Evolutionary conservation across 2,113 vertebrate genomes (phyloP), one percentile per base, ranked within the genome.

Genomic region (Pionites leucogaster): DNA sequence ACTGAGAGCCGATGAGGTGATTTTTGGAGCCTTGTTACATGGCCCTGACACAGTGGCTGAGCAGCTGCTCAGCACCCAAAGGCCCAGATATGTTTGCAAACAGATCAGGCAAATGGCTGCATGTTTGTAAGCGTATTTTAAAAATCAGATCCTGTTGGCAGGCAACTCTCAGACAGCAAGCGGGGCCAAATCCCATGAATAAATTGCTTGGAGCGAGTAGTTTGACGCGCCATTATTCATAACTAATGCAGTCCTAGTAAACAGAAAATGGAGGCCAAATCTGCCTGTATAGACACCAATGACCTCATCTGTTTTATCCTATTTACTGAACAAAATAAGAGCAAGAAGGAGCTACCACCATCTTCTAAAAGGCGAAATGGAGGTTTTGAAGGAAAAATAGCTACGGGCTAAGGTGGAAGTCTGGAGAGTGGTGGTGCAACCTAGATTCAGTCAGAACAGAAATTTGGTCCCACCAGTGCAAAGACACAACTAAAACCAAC

Each of bases 191-290:
- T 94, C 96, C 91, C 91, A 93, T 96, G 96, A 96, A 97, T 97
- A 96, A 97, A 97, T 95, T 96, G 96, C 96, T 96, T 78, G 81
- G 88, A 95, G 95, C 28, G 28, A 96, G 88, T 79, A 79, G 95
- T 94, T 95, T 97, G 96, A 96, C 88, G 93, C 62, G n/a, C 95
- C 93, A 96, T 97, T 97, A 96, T 96, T 97, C 96, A 97, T 93
- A 97, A 95, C 93, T 94, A 96, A 96, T 96, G 96, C 88, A 94
- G 92, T 87, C 91, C 91, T 92, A 94, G 96, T 95, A 97, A 97
- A 96, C 93, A 96, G 88, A 96, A 96, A 95, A 95, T 94, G 95
- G 96, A 95, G 88, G 93, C 96, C 96, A 97, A 96, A 91, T 96
- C 83, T 85, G 69, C 88, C 70, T 95, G 88, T 91, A 94, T 91